These are phyloP conservation scores for Agelaius phoeniceus DNA, from an alignment of 2,113 vertebrate species.

Conservation along the genomic window DNA sequence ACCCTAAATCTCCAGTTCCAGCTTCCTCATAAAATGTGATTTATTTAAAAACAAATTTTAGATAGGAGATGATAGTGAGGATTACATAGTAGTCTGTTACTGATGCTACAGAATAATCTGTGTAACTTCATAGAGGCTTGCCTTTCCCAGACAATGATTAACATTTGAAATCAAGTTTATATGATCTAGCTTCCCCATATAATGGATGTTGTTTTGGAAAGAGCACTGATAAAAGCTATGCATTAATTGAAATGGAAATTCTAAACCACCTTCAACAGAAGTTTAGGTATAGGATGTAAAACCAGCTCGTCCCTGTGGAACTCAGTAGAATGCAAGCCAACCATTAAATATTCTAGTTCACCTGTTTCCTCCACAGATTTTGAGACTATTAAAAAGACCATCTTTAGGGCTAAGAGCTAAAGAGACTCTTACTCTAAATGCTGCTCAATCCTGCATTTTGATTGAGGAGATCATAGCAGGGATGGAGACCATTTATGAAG, in stretches of 20 bases:
- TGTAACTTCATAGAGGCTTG: neutral
- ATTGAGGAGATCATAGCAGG: neutral
- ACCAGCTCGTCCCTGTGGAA: neutral
- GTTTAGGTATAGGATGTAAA: neutral
- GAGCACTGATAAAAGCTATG: neutral
- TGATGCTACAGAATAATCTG: conserved; percentile 5
- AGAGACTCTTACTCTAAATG: neutral
- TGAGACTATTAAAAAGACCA: neutral
- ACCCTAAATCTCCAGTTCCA: neutral
- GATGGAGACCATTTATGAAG: neutral
- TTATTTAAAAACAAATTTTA: neutral
- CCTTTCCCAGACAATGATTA: conserved; percentile 13
- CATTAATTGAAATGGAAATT: conserved; percentile 51
- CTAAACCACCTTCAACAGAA: conserved; percentile 7
- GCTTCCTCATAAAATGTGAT: neutral
- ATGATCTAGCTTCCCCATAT: conserved; percentile 1
- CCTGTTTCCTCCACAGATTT: neutral
- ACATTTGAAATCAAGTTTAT: conserved; percentile 41
- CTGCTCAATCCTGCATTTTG: neutral
- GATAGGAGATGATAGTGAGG: neutral
- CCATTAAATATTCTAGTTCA: conserved; percentile 10
- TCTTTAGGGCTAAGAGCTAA: neutral
- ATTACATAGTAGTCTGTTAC: neutral
- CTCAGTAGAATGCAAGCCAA: neutral
- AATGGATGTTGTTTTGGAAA: conserved; percentile 27